Percentiles rank a stretch among this genome's conserved stretches.
Evolutionary conservation across 2,888 invertebrate species (phyloP).

Genomic region (Mesodorylaimus sp.): DNA sequence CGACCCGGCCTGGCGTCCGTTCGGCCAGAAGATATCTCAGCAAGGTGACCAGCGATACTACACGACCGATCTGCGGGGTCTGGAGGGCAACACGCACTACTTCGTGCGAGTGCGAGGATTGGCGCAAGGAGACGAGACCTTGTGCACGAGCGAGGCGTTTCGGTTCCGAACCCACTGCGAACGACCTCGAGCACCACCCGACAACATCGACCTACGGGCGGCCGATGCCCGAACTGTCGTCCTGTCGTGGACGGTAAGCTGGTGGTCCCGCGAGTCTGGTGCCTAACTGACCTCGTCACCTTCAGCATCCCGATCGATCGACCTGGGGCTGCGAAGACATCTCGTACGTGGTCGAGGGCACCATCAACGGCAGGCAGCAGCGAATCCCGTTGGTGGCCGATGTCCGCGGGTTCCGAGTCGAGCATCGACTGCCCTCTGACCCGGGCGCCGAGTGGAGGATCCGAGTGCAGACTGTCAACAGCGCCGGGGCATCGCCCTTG

Average conservation of each 20-base stretch:
- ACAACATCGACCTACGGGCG: neutral
- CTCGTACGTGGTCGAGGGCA: slow-evolving; percentile 8
- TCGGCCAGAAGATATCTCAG: slow-evolving; percentile 11
- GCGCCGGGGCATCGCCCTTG: slow-evolving; percentile 7
- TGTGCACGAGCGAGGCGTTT: slow-evolving; percentile 19
- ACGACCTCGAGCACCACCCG: slow-evolving; percentile 9
- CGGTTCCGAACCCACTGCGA: slow-evolving; percentile 19
- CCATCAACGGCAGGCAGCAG: slow-evolving; percentile 3
- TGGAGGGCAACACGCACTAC: slow-evolving; percentile 16
- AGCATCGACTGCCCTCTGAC: slow-evolving; percentile 9
- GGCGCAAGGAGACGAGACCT: slow-evolving; percentile 14
- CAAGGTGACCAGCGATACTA: slow-evolving; percentile 7
- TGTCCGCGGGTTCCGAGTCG: slow-evolving; percentile 9
- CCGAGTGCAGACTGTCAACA: slow-evolving; percentile 6
- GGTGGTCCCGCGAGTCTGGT: neutral
- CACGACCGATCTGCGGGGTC: slow-evolving; percentile 9
- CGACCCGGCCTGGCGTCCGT: slow-evolving; percentile 16
- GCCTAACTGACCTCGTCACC: neutral
- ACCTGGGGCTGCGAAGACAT: slow-evolving; percentile 11
- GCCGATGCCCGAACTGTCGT: slow-evolving; percentile 6
- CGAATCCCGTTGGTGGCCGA: slow-evolving; percentile 9
- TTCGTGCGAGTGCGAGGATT: slow-evolving; percentile 19
- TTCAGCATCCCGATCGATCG: slow-evolving; percentile 10
- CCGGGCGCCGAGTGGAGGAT: slow-evolving; percentile 9
- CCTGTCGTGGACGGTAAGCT: slow-evolving; percentile 7